Evolutionary conservation across 2,113 vertebrate genomes (phyloP).

Genomic region (Hemicordylus capensis): DNA sequence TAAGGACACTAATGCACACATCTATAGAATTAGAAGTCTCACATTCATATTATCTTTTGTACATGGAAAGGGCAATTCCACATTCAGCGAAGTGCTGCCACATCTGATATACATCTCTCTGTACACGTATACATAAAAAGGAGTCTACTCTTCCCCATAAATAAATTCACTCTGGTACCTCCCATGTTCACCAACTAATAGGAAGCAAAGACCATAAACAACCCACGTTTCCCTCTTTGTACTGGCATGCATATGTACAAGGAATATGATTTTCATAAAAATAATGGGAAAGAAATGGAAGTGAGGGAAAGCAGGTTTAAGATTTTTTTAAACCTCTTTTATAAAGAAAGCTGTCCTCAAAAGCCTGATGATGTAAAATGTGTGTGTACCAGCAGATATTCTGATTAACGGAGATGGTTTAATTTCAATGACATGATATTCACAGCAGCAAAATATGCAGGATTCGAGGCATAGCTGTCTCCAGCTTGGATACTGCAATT

Average conservation of each 20-base stretch:
- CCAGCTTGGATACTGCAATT: constrained; percentile 40
- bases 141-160: constrained; percentile 65
- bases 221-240: constrained; percentile 61
- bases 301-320: not conserved
- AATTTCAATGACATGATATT: constrained; percentile 60
- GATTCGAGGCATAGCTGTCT: constrained; percentile 46
- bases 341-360: constrained; percentile 51
- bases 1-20: constrained; percentile 50
- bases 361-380: constrained; percentile 41
- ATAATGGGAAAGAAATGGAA: constrained; percentile 43
- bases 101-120: constrained; percentile 76
- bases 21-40: constrained; percentile 67
- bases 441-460: constrained; percentile 48
- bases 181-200: constrained; percentile 64
- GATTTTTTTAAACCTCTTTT: constrained; percentile 46
- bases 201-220: constrained; percentile 75
- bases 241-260: constrained; percentile 70
- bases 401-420: constrained; percentile 42
- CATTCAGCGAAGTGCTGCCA: constrained; percentile 77
- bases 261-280: constrained; percentile 58
- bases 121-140: constrained; percentile 77
- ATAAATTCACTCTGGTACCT: constrained; percentile 67
- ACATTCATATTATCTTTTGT: constrained; percentile 73
- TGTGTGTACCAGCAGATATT: constrained; percentile 45
- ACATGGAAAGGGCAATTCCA: constrained; percentile 75